A percentile compares a stretch with the other conserved stretches of the same genome.
Evolutionary conservation across 1,140 invertebrate genomes (phyloP).

Genomic region (Zaprionus taronus): DNA sequence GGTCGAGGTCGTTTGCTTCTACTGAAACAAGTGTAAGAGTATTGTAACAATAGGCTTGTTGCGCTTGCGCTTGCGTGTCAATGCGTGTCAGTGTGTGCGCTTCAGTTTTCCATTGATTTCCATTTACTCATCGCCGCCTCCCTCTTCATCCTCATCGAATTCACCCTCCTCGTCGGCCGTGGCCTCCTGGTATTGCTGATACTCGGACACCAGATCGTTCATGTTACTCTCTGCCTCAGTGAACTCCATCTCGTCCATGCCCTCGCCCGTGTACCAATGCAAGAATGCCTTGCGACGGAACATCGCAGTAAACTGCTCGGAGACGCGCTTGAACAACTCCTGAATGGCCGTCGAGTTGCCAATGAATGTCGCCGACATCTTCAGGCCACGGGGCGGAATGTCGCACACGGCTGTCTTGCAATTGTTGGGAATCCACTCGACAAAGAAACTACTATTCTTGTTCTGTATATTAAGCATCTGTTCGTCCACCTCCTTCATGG

Average conservation of each 20-base stretch:
- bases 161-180: slow-evolving; percentile 89
- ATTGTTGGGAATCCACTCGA: slow-evolving; percentile 93
- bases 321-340: slow-evolving; percentile 89
- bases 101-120: background rate
- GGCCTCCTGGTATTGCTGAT: slow-evolving; percentile 95
- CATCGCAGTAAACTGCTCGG: slow-evolving; percentile 89
- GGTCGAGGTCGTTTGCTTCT: slow-evolving; percentile 24
- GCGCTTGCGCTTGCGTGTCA: background rate
- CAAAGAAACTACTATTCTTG: slow-evolving; percentile 93
- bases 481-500: slow-evolving; percentile 88
- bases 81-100: background rate
- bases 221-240: slow-evolving; percentile 92
- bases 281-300: slow-evolving; percentile 92
- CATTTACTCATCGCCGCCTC: slow-evolving; percentile 85
- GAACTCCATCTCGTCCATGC: slow-evolving; percentile 94
- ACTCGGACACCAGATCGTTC: slow-evolving; percentile 94
- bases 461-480: slow-evolving; percentile 92
- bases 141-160: slow-evolving; percentile 88
- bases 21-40: background rate
- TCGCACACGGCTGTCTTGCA: slow-evolving; percentile 91
- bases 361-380: slow-evolving; percentile 90
- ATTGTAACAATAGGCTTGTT: slow-evolving; percentile 7
- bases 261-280: slow-evolving; percentile 92
- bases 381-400: slow-evolving; percentile 89
- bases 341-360: slow-evolving; percentile 90